Conservation (phyloP, 2,888 invertebrate species). For the Zygothrica quintamaculata region DNA sequence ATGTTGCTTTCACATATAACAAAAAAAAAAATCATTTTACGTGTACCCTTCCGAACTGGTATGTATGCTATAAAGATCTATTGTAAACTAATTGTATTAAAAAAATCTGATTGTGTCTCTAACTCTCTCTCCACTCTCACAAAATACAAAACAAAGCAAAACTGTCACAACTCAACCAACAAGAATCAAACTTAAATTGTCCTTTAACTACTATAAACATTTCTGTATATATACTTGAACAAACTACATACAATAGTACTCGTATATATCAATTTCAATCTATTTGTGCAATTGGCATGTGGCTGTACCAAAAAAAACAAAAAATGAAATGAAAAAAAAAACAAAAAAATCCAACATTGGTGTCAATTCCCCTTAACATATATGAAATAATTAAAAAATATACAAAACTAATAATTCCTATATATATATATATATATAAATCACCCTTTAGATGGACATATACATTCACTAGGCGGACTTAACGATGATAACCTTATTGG, state of each 20-base stretch:
- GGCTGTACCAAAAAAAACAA: slow-evolving; percentile 56
- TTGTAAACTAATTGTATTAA: slow-evolving; percentile 40
- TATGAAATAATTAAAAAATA: neutral
- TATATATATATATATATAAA: neutral
- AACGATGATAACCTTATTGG: slow-evolving; percentile 93
- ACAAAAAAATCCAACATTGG: slow-evolving; percentile 22
- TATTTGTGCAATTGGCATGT: slow-evolving; percentile 76
- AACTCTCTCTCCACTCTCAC: slow-evolving; percentile 17
- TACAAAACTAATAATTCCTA: slow-evolving; percentile 6
- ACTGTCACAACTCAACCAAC: slow-evolving; percentile 6
- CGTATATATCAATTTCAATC: slow-evolving; percentile 59
- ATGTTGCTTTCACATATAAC: slow-evolving; percentile 50
- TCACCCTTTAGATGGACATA: slow-evolving; percentile 88
- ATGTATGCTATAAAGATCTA: slow-evolving; percentile 69
- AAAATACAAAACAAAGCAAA: slow-evolving; percentile 10
- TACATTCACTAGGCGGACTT: slow-evolving; percentile 92
- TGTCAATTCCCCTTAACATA: slow-evolving; percentile 15
- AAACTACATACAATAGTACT: slow-evolving; percentile 6
- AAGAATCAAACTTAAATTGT: slow-evolving; percentile 9
- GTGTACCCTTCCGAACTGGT: slow-evolving; percentile 79
- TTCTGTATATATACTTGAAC: slow-evolving; percentile 25
- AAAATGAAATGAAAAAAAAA: slow-evolving; percentile 33
- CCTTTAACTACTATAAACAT: slow-evolving; percentile 8
- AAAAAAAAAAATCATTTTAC: slow-evolving; percentile 68
- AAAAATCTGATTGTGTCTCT: slow-evolving; percentile 23